Conservation (phyloP, 2,797 vertebrate genomes). For the Odontamblyopus rebecca region DNA sequence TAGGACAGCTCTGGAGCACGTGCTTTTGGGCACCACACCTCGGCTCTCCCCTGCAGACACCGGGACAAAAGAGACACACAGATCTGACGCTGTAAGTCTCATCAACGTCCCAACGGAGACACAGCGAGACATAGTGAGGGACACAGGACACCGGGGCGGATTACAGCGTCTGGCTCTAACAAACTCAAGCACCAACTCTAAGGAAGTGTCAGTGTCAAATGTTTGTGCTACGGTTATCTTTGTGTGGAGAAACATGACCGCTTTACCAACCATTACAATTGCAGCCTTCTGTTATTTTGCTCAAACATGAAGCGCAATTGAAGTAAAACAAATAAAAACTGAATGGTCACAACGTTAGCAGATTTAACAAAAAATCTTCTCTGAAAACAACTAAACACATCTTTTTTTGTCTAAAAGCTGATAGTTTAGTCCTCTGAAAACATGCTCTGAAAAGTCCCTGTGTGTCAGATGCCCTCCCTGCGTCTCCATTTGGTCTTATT, state of each 20-base stretch:
- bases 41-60: conserved; percentile 42
- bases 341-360: neutral
- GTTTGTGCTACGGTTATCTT: neutral
- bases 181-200: neutral
- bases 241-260: neutral
- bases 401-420: too few relatives aligned
- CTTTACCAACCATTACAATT: neutral
- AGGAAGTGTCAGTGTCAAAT: conserved; percentile 1
- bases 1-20: conserved; percentile 34
- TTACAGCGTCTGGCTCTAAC: neutral
- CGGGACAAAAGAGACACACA: conserved; percentile 7
- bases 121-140: neutral
- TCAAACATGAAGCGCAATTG: too few relatives aligned
- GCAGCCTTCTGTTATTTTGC: neutral
- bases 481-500: too few relatives aligned
- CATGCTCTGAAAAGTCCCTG: too few relatives aligned
- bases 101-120: conserved; percentile 8
- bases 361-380: neutral
- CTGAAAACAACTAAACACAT: neutral
- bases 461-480: too few relatives aligned
- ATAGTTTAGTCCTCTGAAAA: too few relatives aligned
- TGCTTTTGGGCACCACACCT: conserved; percentile 55
- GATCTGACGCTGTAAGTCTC: neutral
- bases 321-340: neutral
- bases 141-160: neutral